Base-by-base conservation (phyloP, 2,797 vertebrate genomes). In the Trematomus bernacchii region DNA sequence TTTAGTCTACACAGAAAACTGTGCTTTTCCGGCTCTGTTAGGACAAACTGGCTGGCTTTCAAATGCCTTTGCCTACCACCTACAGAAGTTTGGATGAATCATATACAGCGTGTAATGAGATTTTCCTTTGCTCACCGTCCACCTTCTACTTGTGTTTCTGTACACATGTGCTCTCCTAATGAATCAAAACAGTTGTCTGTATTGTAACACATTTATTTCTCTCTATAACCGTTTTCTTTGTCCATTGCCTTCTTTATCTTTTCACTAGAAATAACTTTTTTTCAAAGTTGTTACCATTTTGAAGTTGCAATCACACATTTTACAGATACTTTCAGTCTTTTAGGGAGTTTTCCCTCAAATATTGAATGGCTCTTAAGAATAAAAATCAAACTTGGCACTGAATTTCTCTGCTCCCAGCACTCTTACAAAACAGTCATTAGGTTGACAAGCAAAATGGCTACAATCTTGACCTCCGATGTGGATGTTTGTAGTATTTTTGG, bases 1-100 rank as follows among this genome's bases (percentile, higher is more conserved):
- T 93, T 92, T 92, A 89, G 83, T 86, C 82, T 54, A 21, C 71
- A 66, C 60, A 76, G 64, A 21, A 76, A 84, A 71, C 80, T 71
- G 19, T 18, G 65, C 46, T 73, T 80, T 85, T 71, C 63, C 48
- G 37, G 42, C 68, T 76, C 71, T 40, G 69, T 77, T 66, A 61
- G 68, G 62, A 78, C 73, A 82, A 77, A 76, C 83, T 43, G 66
- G 30, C 42, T 8, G 54, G 66, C 73, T 87, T 87, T 83, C 61
- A 82, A 68, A 80, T 66, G 76, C 66, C 60, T 57, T 8, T 48
- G 51, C 59, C 79, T 73, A 69, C 47, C 66, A 68, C 62, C 68
- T 58, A 64, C 73, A 71, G 54, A 67, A 48, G 15, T 79, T 79
- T 3, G 37, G 47, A 82, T 62, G 57, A 70, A 69, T 76, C 30